Conservation (phyloP, 2,113 vertebrate genomes). For the Chionodraco myersi region DNA sequence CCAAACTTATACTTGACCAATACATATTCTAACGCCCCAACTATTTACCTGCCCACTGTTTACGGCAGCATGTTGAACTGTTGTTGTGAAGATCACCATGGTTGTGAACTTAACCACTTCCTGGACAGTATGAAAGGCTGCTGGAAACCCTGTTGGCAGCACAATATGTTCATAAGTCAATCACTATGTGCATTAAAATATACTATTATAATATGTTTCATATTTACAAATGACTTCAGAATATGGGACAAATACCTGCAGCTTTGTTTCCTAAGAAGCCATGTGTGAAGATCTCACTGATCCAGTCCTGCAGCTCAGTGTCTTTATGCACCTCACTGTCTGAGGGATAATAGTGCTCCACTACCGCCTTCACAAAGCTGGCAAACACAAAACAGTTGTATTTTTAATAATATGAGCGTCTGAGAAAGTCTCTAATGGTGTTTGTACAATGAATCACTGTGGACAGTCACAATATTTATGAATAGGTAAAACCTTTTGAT, state of each 20-base stretch:
- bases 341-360: conserved; percentile 65
- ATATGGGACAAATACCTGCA: conserved; percentile 46
- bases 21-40: neutral
- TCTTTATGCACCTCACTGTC: conserved; percentile 73
- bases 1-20: neutral
- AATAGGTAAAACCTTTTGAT: conserved; percentile 39
- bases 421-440: neutral
- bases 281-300: conserved; percentile 84
- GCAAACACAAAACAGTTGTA: neutral
- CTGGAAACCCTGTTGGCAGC: conserved; percentile 62
- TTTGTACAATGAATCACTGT: neutral
- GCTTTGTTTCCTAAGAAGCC: conserved; percentile 76
- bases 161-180: neutral
- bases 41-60: conserved; percentile 70
- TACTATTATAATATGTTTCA: neutral
- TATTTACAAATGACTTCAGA: neutral
- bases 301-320: conserved; percentile 86
- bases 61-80: conserved; percentile 70
- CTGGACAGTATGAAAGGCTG: conserved; percentile 24
- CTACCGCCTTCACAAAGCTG: conserved; percentile 79
- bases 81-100: conserved; percentile 75
- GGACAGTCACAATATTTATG: neutral
- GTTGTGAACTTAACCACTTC: conserved; percentile 75
- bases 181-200: neutral
- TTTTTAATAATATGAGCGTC: neutral